phyloP scores from a whole-genome alignment of 2,888 invertebrate genomes.

The Unio delphinus region DNA sequence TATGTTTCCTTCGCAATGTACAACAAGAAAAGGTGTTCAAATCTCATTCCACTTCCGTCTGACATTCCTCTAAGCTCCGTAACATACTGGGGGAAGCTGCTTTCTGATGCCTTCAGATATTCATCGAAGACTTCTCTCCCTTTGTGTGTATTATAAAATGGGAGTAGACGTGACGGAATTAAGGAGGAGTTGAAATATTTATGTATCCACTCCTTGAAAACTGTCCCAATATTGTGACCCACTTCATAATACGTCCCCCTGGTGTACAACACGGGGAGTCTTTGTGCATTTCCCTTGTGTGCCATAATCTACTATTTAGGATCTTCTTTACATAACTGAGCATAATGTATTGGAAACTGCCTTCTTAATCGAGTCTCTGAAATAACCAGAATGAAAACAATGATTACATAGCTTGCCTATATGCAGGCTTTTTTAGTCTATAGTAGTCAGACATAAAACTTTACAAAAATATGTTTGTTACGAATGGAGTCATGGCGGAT shows the following conservation, averaged over 20 bases:
- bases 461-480: too few species aligned
- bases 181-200: conserved; percentile 13
- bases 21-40: conserved; percentile 31
- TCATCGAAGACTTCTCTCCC: conserved; percentile 21
- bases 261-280: conserved; percentile 8
- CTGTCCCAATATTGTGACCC: conserved; percentile 25
- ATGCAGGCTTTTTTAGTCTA: too few species aligned
- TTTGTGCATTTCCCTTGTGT: neutral
- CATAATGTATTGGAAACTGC: too few species aligned
- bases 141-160: conserved; percentile 13
- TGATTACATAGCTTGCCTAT: too few species aligned
- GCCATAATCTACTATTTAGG: conserved; percentile 2
- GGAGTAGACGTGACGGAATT: conserved; percentile 13
- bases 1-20: conserved; percentile 24
- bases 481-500: too few species aligned
- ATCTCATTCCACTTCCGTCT: conserved; percentile 29
- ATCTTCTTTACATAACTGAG: too few species aligned
- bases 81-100: conserved; percentile 28
- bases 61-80: conserved; percentile 32
- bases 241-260: conserved; percentile 29
- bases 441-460: too few species aligned
- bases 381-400: too few species aligned
- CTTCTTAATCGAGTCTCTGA: too few species aligned
- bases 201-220: conserved; percentile 20
- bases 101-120: conserved; percentile 15